phyloP scores from a whole-genome alignment of 2,113 vertebrate species.

The Neofelis nebulosa region DNA sequence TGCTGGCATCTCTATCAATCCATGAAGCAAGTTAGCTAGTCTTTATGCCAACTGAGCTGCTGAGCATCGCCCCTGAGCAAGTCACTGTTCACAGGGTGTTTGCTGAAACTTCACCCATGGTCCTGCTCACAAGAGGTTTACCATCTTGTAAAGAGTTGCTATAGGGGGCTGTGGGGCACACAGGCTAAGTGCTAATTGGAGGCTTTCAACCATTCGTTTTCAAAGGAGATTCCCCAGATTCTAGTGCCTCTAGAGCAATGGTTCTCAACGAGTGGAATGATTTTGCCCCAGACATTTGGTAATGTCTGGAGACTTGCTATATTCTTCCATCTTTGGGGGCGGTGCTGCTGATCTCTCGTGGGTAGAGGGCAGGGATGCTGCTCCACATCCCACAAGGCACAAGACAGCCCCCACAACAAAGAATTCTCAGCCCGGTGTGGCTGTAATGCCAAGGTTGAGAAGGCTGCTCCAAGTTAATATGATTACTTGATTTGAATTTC shows the following conservation, averaged over 20 bases:
- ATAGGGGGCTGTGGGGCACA: neutral
- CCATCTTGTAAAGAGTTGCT: neutral
- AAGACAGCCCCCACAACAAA: neutral
- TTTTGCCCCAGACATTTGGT: neutral
- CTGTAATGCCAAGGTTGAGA: neutral
- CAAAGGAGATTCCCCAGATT: neutral
- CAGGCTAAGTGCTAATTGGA: neutral
- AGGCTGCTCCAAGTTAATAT: neutral
- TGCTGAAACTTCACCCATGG: neutral
- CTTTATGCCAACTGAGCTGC: neutral
- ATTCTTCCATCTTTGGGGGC: neutral
- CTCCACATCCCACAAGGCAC: neutral
- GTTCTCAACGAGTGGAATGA: neutral
- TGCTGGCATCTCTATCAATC: neutral
- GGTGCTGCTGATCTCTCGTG: neutral
- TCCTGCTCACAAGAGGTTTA: neutral
- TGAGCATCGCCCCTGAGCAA: neutral
- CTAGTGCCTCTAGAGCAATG: neutral
- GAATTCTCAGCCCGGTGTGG: neutral
- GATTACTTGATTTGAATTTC: neutral
- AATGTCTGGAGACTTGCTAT: neutral
- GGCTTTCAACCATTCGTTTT: neutral
- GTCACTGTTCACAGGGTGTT: neutral
- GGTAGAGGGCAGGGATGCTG: neutral
- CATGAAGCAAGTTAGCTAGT: neutral